Evolutionary conservation across 2,113 vertebrate genomes (phyloP).

Genomic region (Holacanthus passer): DNA sequence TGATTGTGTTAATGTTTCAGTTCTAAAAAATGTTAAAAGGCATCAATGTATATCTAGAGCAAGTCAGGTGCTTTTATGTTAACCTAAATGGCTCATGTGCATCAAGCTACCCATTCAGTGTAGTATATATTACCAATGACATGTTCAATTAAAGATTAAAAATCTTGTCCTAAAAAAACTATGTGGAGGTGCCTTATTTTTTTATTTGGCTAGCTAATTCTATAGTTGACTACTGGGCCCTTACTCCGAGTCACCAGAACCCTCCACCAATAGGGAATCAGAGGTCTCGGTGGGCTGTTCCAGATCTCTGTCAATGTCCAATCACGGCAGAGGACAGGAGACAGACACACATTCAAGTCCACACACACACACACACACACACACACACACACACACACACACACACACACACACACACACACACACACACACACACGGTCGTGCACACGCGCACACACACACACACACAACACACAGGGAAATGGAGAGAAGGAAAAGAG

Average conservation of each 20-base stretch:
- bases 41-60: constrained; percentile 6
- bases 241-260: constrained; percentile 93
- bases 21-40: constrained; percentile 2
- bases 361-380: constrained; percentile 64
- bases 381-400: constrained; percentile 35
- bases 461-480: constrained; percentile 44
- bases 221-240: constrained; percentile 81
- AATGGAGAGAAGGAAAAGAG: constrained; percentile 69
- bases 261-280: constrained; percentile 90
- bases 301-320: constrained; percentile 93
- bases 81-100: constrained; percentile 15
- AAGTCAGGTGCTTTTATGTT: constrained; percentile 9
- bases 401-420: constrained; percentile 72
- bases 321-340: constrained; percentile 85
- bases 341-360: constrained; percentile 57
- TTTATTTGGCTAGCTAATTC: constrained; percentile 45
- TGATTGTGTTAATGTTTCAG: not conserved
- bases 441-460: constrained; percentile 64
- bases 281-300: constrained; percentile 91
- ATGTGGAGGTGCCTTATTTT: not conserved
- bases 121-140: not conserved
- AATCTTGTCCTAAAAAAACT: not conserved
- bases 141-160: constrained; percentile 2
- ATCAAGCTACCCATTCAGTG: constrained; percentile 15
- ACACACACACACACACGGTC: constrained; percentile 58